A percentile compares a stretch with the other conserved stretches of the same genome.
These are phyloP conservation scores for Sorex fumeus DNA, from an alignment of 2,113 vertebrate genomes.

Conservation along the genomic window DNA sequence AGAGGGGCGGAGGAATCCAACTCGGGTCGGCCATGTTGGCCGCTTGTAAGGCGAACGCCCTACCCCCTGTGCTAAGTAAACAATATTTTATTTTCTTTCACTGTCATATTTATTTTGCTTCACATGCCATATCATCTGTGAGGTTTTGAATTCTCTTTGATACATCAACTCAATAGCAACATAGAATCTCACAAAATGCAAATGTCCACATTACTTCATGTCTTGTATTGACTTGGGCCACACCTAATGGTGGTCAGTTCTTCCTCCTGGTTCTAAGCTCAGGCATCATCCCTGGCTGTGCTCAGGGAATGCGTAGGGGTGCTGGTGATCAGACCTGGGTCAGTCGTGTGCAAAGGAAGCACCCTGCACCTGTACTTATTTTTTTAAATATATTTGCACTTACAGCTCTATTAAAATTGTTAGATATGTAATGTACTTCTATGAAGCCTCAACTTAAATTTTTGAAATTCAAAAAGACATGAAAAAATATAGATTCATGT, in stretches of 20 bases:
- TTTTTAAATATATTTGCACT: background rate
- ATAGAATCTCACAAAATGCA: background rate
- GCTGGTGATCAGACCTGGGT: no score
- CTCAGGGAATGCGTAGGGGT: no score
- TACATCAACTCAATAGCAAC: background rate
- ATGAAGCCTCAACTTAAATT: background rate
- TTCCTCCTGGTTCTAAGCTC: no score
- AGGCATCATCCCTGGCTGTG: no score
- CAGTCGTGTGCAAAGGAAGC: no score
- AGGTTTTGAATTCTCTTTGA: background rate
- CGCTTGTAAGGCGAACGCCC: no score
- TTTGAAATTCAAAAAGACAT: background rate
- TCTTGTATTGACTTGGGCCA: no score
- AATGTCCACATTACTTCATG: background rate
- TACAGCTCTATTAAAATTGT: background rate
- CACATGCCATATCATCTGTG: background rate
- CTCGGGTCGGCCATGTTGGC: no score
- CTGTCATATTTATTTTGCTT: constrained; percentile 1
- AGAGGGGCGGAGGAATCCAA: no score
- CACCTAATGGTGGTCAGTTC: no score
- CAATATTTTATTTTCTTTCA: background rate
- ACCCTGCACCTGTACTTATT: no score
- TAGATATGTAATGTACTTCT: background rate
- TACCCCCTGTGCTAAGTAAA: no score
- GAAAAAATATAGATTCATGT: background rate